phyloP scores from a whole-genome alignment of 1,140 invertebrate species.

The Magallana ariakensis region DNA sequence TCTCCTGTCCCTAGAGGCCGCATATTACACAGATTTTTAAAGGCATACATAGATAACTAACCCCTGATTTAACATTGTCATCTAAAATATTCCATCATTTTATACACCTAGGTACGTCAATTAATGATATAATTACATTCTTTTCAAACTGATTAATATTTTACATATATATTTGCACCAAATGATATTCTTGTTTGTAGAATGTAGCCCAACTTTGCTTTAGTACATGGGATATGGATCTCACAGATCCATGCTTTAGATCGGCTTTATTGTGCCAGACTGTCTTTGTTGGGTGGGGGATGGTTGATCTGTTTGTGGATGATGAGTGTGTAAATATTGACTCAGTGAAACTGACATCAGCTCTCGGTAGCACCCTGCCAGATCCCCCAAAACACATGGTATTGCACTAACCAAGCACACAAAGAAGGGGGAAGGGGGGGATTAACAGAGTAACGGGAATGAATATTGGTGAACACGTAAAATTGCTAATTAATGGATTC shows the following conservation, averaged over 20 bases:
- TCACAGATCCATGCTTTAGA: no score
- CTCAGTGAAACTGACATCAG: slow-evolving; percentile 27
- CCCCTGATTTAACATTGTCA: background rate
- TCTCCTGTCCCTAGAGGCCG: background rate
- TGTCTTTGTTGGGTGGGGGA: background rate
- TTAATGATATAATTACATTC: no score
- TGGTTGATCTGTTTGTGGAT: background rate
- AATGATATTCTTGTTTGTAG: no score
- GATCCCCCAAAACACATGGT: background rate
- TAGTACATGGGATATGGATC: no score
- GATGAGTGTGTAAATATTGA: slow-evolving; percentile 33
- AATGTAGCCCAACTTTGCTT: no score
- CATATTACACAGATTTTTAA: slow-evolving; percentile 11
- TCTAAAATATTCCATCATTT: background rate
- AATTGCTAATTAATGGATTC: background rate
- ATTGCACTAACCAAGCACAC: background rate
- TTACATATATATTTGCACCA: no score
- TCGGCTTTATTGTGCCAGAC: background rate
- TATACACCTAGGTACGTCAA: background rate
- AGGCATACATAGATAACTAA: background rate
- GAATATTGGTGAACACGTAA: no score
- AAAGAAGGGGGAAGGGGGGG: background rate
- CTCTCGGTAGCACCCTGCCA: background rate
- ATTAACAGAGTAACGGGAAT: background rate
- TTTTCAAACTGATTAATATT: no score